A percentile compares a stretch with the other conserved stretches of the same genome.
Conservation (phyloP, 2,888 invertebrate genomes). For the Gasteruption jaculator region DNA sequence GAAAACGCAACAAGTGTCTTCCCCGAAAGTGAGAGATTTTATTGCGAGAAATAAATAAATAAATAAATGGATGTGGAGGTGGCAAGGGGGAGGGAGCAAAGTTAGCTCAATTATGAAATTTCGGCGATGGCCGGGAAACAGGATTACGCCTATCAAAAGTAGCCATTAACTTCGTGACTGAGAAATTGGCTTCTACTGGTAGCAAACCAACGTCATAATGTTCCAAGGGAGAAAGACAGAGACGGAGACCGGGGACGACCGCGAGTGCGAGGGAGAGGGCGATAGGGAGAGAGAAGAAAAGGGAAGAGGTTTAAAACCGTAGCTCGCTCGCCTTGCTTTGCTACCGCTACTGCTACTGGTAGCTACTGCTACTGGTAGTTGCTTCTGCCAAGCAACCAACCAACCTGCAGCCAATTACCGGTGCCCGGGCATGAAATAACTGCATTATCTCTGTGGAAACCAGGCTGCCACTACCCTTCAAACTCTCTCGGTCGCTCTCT, state of each 20-base stretch:
- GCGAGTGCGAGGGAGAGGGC: constrained; percentile 11
- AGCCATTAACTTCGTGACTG: constrained; percentile 41
- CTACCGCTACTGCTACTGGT: no score
- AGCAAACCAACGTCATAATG: constrained; percentile 35
- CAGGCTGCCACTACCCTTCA: constrained; percentile 34
- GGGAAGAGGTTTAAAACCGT: constrained; percentile 9
- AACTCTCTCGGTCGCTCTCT: constrained; percentile 21
- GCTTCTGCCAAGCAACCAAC: constrained; percentile 33
- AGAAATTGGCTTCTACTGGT: constrained; percentile 46
- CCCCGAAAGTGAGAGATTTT: no score
- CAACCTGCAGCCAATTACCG: constrained; percentile 48
- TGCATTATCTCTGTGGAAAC: constrained; percentile 47
- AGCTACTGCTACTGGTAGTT: no score
- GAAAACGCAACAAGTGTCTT: no score
- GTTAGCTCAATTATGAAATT: no score
- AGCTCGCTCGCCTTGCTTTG: no score
- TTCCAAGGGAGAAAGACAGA: constrained; percentile 8
- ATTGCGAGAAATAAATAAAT: no score
- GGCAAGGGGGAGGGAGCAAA: no score
- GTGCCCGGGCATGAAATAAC: constrained; percentile 48
- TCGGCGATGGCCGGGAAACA: no score
- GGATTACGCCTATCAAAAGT: constrained; percentile 37
- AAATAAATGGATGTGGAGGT: no score
- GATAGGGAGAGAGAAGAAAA: constrained; percentile 12
- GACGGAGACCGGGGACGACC: constrained; percentile 14